These are phyloP conservation scores for Aphelinus certus DNA, from an alignment of 1,140 invertebrate species.

Conservation along the genomic window DNA sequence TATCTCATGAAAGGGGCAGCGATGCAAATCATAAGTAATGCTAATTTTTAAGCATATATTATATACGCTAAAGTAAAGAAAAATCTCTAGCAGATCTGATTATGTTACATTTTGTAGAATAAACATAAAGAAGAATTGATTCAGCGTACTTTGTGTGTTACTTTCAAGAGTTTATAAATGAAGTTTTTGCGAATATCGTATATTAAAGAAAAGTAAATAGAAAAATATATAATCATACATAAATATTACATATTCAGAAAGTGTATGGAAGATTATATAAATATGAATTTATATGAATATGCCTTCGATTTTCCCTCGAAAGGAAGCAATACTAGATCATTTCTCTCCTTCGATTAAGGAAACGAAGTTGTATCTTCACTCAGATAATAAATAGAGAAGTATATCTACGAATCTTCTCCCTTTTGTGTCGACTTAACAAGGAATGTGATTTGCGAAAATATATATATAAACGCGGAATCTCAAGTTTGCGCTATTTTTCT, in stretches of 20 bases:
- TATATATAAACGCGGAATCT: constrained; percentile 27
- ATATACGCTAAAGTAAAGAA: constrained; percentile 26
- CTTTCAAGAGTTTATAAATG: constrained; percentile 30
- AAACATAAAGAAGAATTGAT: constrained; percentile 31
- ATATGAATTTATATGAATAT: constrained; percentile 16
- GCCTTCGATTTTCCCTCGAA: constrained; percentile 5
- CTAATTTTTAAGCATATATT: constrained; percentile 41
- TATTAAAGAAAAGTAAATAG: constrained; percentile 33
- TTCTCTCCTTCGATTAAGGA: constrained; percentile 10
- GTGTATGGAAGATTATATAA: constrained; percentile 33
- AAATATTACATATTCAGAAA: constrained; percentile 28
- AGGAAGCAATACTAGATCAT: constrained; percentile 34
- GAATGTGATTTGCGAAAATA: constrained; percentile 21
- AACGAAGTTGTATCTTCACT: constrained; percentile 17
- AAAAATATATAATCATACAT: constrained; percentile 25
- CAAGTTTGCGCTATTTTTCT: constrained; percentile 33
- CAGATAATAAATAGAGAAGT: constrained; percentile 29
- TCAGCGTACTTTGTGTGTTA: constrained; percentile 35
- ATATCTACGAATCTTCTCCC: constrained; percentile 17
- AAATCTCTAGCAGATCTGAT: constrained; percentile 54
- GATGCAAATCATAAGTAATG: constrained; percentile 47
- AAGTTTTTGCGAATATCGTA: constrained; percentile 29
- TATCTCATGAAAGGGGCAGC: constrained; percentile 43
- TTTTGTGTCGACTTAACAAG: constrained; percentile 28
- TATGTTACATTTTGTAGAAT: constrained; percentile 41